Base-by-base conservation (phyloP, 1,140 invertebrate species). In the Drosophila sechellia region DNA sequence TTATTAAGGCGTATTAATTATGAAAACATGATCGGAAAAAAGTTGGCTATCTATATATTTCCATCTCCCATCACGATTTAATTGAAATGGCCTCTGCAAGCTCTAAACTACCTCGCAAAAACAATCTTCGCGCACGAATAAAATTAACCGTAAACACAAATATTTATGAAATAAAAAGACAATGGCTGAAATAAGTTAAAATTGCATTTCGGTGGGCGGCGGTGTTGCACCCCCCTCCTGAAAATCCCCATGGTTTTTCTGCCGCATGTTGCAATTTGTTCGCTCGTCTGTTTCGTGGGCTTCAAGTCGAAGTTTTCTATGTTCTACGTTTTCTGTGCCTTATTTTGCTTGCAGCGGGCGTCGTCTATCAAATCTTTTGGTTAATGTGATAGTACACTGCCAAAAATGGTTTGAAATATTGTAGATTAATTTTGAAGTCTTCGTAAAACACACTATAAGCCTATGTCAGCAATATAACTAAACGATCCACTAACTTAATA, bases 31-130 rank as follows among this genome's bases (percentile, higher is more conserved):
- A 71, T 50, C 35, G 22, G 52, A 63, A 61, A 59, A 46, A 81
- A 60, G 37, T 57, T 50, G 46, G 12, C 43, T 35, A 61, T 63
- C 61, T 52, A 46, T 53, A 60, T 63, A 60, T 77, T 80, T 69
- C 46, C 57, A 85, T 66, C 78, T 64, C 35, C 46, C 83, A 78
- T 78, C 78, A 87, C 79, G 83, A 83, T 66, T 78, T 87, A 86
- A 83, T 86, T 86, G 75, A 60, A 63, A 64, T 79, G 79, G 63
- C 83, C 83, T 87, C 66, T 60, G 40, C 22, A 31, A 39, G 37
- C 37, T 1, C n/a, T 3, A 63, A 48, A 49, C 63, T 60, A 65
- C 68, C 75, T 75, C 34, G 43, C 53, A 75, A 58, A 58, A 57
- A 57, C 11, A 56, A 61, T 40, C 35, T 45, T 63, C 17, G 12